Percentiles rank a stretch among this genome's conserved stretches.
phyloP scores from a whole-genome alignment of 2,888 invertebrate genomes.

The Cataglyphis cursor region DNA sequence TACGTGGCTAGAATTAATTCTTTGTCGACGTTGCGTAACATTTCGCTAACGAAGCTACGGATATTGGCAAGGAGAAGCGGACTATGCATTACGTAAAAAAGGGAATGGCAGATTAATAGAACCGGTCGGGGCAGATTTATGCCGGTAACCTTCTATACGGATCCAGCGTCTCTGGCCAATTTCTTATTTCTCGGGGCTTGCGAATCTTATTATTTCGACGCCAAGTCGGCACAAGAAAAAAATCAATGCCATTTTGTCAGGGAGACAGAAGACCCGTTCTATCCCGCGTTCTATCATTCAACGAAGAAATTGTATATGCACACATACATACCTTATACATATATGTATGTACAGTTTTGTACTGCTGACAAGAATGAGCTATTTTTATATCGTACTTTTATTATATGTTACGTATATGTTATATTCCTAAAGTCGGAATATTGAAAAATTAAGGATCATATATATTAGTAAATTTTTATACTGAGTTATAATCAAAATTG shows the following conservation, averaged over 20 bases:
- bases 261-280: background rate
- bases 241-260: background rate
- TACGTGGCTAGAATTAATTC: slow-evolving; percentile 50
- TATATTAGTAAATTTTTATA: background rate
- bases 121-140: slow-evolving; percentile 34
- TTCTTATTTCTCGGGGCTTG: background rate
- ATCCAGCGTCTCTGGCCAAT: background rate
- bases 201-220: slow-evolving; percentile 18
- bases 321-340: background rate
- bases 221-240: background rate
- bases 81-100: slow-evolving; percentile 34
- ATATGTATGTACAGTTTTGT: background rate
- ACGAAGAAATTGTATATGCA: background rate
- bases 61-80: slow-evolving; percentile 20
- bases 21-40: slow-evolving; percentile 30
- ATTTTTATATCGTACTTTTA: background rate
- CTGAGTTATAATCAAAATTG: background rate
- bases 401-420: background rate
- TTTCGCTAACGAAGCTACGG: slow-evolving; percentile 37
- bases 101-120: slow-evolving; percentile 10
- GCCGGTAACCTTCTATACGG: background rate
- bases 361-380: background rate
- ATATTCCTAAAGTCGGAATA: background rate
- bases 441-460: background rate
- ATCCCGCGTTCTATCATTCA: background rate